A percentile compares a stretch with the other conserved stretches of the same genome.
Evolutionary conservation across 2,797 vertebrate genomes (phyloP).

Genomic region (Sebastes oblongus): DNA sequence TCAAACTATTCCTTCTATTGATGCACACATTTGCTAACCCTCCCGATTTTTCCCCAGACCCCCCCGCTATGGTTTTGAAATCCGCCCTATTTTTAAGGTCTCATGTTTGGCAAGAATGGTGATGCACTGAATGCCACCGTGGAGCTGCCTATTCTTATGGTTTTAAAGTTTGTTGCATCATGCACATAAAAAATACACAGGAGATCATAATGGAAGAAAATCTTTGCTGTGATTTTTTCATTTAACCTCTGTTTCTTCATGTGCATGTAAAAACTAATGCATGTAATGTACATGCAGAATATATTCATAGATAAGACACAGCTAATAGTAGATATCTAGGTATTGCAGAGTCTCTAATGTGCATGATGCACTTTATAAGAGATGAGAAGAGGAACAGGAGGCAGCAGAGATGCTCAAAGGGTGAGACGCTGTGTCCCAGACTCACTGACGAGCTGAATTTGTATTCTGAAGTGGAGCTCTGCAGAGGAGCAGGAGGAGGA

Average conservation of each 20-base stretch:
- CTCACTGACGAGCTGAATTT: slow-evolving; percentile 60
- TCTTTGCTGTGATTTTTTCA: not conserved
- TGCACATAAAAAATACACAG: not conserved
- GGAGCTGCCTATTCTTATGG: not conserved
- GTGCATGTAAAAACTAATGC: not conserved
- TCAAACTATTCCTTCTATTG: not conserved
- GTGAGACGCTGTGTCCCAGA: slow-evolving; percentile 50
- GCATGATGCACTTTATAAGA: slow-evolving; percentile 17
- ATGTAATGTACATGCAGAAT: not conserved
- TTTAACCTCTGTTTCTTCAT: not conserved
- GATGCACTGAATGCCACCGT: not conserved
- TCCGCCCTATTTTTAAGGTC: too few relatives aligned
- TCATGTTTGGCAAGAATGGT: too few relatives aligned
- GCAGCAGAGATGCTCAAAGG: slow-evolving; percentile 43
- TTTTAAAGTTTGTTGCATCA: not conserved
- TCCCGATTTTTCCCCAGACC: too few relatives aligned
- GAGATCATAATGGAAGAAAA: not conserved
- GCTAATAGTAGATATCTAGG: not conserved
- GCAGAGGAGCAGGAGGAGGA: slow-evolving; percentile 49
- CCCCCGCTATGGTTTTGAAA: too few relatives aligned
- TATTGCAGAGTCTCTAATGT: slow-evolving; percentile 5
- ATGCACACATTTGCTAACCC: too few relatives aligned
- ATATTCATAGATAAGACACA: not conserved
- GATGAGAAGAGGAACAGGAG: slow-evolving; percentile 3
- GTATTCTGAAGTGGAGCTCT: slow-evolving; percentile 67